Conservation (phyloP, 2,888 invertebrate genomes). For the Drosophila aldrichi region DNA sequence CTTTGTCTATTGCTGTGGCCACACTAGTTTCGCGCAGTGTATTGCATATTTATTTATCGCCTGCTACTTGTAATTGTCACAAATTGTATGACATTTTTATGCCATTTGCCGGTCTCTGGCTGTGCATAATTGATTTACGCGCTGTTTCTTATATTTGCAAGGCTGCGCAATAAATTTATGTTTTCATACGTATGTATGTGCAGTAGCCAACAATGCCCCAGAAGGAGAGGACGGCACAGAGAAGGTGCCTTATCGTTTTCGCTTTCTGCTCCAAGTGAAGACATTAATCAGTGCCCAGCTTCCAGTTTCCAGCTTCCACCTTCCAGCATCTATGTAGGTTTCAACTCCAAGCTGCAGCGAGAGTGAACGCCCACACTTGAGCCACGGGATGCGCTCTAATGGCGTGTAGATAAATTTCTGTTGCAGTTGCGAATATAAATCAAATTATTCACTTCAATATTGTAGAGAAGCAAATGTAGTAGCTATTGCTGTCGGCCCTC, state of each 20-base stretch:
- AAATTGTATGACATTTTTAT: constrained; percentile 81
- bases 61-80: constrained; percentile 79
- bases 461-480: not conserved
- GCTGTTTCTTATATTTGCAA: constrained; percentile 67
- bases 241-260: constrained; percentile 73
- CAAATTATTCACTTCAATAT: constrained; percentile 24
- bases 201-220: constrained; percentile 48
- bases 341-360: constrained; percentile 7
- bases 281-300: constrained; percentile 64
- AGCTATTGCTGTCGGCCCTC: constrained; percentile 22
- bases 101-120: constrained; percentile 55
- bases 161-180: constrained; percentile 59
- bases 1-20: not conserved
- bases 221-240: not conserved
- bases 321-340: constrained; percentile 7
- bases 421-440: constrained; percentile 46
- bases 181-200: constrained; percentile 30
- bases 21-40: constrained; percentile 31
- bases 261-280: constrained; percentile 68
- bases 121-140: constrained; percentile 78
- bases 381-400: constrained; percentile 69
- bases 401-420: constrained; percentile 48
- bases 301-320: constrained; percentile 7
- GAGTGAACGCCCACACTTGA: constrained; percentile 60
- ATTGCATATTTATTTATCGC: constrained; percentile 69